Base-by-base conservation (phyloP, 2,888 invertebrate species). In the Chrysotoxum bicinctum region DNA sequence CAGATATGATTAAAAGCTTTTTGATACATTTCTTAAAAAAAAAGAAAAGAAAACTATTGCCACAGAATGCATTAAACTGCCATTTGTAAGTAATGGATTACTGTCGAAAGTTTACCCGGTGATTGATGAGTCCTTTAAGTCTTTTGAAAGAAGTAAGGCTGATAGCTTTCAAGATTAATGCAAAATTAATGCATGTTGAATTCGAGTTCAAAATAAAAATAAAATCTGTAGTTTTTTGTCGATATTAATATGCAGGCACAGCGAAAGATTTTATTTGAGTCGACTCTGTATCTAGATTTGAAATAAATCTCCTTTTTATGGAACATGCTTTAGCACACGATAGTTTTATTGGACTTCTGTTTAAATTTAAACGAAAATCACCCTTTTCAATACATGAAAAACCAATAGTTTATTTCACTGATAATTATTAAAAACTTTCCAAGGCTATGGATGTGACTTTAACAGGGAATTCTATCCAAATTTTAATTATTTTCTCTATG, bases 11-110 rank as follows among this genome's bases (percentile, higher is more conserved):
- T 60, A 56, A 56, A 32, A 56, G 23, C 21, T 40, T 26, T 23
- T 23, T 40, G 26, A 56, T 32, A 56, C 10, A 32, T 26, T 16
- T 16, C 23, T 66, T 77, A 12, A 14, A 12, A 40, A 37, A 37
- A 37, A n/a, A n/a, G 10, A 14, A 12, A 5, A 21, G 43, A 35
- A 78, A 81, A 72, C 56, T 76, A 77, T 45, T 50, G 50, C 58
- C 77, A 77, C 77, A 72, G 52, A 82, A 72, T 68, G 77, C 77
- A 82, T 82, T 82, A 82, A 82, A 60, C 66, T 82, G 76, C 72
- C 81, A 82, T 60, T 77, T 77, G 16, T 72, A 66, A 82, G 58
- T 82, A 72, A 82, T 73, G 81, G 81, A 72, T 66, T 52, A 58
- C 32, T 76, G 77, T 82, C 72, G 50, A 82, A 82, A 77, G 74